phyloP scores from a whole-genome alignment of 2,797 vertebrate species.

The Paedocypris micromegethes region DNA sequence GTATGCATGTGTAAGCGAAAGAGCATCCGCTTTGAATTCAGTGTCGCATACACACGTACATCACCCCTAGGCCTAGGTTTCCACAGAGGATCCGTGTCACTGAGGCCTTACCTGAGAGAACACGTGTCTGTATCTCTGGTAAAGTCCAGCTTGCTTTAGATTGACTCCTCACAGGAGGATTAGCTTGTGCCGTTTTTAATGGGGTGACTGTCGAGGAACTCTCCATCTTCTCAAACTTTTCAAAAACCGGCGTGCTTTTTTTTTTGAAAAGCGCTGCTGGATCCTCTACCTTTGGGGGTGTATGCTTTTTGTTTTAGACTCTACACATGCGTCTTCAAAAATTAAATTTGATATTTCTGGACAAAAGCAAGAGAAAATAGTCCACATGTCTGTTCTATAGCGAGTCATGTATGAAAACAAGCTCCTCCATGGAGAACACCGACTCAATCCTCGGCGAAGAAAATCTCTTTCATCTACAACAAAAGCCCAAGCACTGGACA shows the following conservation, averaged over 20 bases:
- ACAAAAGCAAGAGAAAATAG: conserved; percentile 49
- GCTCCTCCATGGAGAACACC: conserved; percentile 55
- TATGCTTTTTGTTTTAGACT: conserved; percentile 45
- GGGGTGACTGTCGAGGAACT: conserved; percentile 7
- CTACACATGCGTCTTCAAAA: conserved; percentile 41
- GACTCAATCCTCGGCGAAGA: conserved; percentile 66
- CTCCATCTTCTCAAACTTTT: background rate
- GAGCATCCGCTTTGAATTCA: conserved; percentile 4
- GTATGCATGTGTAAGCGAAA: background rate
- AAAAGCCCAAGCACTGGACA: conserved; percentile 72
- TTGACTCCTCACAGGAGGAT: conserved; percentile 25
- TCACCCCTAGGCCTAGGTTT: conserved; percentile 25
- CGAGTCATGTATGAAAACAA: conserved; percentile 43
- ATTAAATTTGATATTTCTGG: conserved; percentile 41
- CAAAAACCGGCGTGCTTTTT: conserved; percentile 23
- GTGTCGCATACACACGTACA: conserved; percentile 18
- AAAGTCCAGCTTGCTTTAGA: conserved; percentile 20
- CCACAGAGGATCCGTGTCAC: conserved; percentile 28
- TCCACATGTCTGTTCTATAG: conserved; percentile 33
- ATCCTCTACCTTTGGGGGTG: conserved; percentile 35
- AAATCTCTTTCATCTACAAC: conserved; percentile 80
- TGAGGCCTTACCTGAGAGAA: conserved; percentile 27
- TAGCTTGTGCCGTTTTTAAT: conserved; percentile 11
- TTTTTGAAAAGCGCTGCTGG: conserved; percentile 42
- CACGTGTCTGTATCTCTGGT: conserved; percentile 28